Percentiles rank a stretch among this genome's conserved stretches.
phyloP scores from a whole-genome alignment of 2,888 invertebrate species.

The Drosophila kuntzei region DNA sequence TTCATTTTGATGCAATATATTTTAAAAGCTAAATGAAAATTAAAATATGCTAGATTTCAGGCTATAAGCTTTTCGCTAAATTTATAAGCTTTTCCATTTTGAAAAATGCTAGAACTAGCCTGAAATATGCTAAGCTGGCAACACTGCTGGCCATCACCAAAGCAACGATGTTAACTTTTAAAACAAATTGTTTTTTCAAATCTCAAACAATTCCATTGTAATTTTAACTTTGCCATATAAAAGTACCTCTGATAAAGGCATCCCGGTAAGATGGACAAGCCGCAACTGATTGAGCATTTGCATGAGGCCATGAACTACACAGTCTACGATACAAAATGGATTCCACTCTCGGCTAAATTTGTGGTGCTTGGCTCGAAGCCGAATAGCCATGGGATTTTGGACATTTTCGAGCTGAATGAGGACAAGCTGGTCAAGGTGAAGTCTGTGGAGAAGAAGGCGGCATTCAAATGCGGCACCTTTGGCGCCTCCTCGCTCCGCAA shows the following conservation, averaged over 20 bases:
- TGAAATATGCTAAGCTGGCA: background rate
- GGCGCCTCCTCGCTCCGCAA: slow-evolving; percentile 93
- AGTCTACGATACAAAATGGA: slow-evolving; percentile 97
- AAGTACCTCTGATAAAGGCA: background rate
- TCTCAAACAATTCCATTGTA: slow-evolving; percentile 1
- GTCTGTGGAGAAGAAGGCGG: slow-evolving; percentile 92
- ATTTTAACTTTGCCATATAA: slow-evolving; percentile 5
- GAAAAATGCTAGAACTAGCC: too few relatives aligned
- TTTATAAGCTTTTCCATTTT: too few relatives aligned
- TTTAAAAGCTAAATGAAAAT: too few relatives aligned
- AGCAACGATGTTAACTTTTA: slow-evolving; percentile 24
- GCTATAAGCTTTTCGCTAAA: too few relatives aligned
- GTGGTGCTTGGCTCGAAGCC: slow-evolving; percentile 94
- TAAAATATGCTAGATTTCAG: too few relatives aligned
- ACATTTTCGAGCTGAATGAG: slow-evolving; percentile 91
- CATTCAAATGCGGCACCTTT: slow-evolving; percentile 97
- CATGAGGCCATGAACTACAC: slow-evolving; percentile 94
- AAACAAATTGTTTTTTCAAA: slow-evolving; percentile 10
- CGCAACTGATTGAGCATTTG: slow-evolving; percentile 95
- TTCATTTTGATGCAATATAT: too few relatives aligned
- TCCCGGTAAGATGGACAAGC: slow-evolving; percentile 88
- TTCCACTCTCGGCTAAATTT: slow-evolving; percentile 97
- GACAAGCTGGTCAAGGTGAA: slow-evolving; percentile 90
- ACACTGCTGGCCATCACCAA: background rate
- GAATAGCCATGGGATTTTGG: slow-evolving; percentile 93